A percentile compares a stretch with the other conserved stretches of the same genome.
Conservation (phyloP, 2,888 invertebrate genomes). For the Germaria angustata region DNA sequence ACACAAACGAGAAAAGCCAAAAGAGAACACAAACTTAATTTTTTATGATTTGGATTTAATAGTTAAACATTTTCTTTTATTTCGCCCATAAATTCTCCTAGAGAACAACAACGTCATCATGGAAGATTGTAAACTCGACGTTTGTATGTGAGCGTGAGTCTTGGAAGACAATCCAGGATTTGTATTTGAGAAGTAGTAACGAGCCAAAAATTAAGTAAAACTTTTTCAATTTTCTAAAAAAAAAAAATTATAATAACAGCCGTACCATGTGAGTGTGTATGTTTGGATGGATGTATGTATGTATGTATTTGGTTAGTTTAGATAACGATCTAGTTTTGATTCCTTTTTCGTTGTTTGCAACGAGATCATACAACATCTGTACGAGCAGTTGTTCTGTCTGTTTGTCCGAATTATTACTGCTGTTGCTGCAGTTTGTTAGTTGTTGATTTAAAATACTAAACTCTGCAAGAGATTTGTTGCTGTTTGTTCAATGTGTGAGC, state of each 20-base stretch:
- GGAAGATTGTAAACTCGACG: conserved; percentile 20
- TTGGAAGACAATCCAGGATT: conserved; percentile 1
- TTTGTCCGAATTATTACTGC: background rate
- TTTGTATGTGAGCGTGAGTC: background rate
- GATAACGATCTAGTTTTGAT: conserved; percentile 48
- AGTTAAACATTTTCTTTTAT: conserved; percentile 50
- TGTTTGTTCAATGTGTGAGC: conserved; percentile 41
- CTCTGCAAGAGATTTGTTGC: conserved; percentile 59
- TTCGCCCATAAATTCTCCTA: conserved; percentile 47
- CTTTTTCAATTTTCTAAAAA: conserved; percentile 29
- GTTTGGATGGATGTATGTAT: too few species aligned
- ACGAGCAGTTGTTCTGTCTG: background rate
- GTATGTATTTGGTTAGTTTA: conserved; percentile 35
- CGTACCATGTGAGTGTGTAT: background rate
- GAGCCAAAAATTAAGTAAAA: conserved; percentile 20
- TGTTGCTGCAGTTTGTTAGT: background rate
- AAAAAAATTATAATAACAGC: conserved; percentile 18
- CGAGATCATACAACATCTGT: conserved; percentile 40
- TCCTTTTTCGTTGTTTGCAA: background rate
- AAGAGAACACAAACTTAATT: background rate
- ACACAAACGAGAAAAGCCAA: conserved; percentile 44
- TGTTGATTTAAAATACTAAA: conserved; percentile 53
- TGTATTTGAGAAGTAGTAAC: background rate
- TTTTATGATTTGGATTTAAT: conserved; percentile 3
- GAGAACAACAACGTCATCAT: background rate